phyloP scores from a whole-genome alignment of 1,140 invertebrate genomes.

The Drosophila biarmipes region DNA sequence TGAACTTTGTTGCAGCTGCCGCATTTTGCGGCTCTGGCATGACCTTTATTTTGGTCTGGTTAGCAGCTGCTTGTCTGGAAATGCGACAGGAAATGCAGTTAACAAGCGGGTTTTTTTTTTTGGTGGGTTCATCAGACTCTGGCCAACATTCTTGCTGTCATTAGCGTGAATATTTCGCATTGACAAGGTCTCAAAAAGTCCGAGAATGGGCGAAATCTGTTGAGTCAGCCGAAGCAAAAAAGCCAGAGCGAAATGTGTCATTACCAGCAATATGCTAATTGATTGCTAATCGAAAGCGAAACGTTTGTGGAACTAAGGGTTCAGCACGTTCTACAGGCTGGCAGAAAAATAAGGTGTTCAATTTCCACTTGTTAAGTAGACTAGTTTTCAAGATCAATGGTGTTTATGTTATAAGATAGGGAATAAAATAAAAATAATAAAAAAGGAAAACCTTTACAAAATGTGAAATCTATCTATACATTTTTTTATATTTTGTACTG shows the following conservation, averaged over 20 bases:
- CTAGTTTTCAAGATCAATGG: background rate
- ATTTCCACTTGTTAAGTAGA: constrained; percentile 16
- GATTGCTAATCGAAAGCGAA: constrained; percentile 51
- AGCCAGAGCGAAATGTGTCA: constrained; percentile 29
- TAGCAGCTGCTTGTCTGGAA: constrained; percentile 45
- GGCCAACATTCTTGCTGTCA: constrained; percentile 22
- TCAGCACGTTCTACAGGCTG: constrained; percentile 25
- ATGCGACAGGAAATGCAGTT: constrained; percentile 51
- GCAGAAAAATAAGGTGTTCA: constrained; percentile 5
- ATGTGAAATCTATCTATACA: too few relatives aligned
- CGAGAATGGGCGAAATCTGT: constrained; percentile 18
- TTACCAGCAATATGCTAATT: constrained; percentile 43
- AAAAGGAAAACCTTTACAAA: too few relatives aligned
- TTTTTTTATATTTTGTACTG: background rate
- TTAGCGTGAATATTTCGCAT: constrained; percentile 52
- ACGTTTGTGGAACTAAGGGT: constrained; percentile 13
- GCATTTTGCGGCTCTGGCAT: constrained; percentile 17
- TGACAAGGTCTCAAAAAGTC: constrained; percentile 42
- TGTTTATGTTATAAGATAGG: background rate
- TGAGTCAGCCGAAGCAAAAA: constrained; percentile 16
- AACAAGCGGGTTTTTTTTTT: constrained; percentile 18
- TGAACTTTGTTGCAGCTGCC: constrained; percentile 44
- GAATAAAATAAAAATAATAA: background rate
- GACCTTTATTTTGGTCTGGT: constrained; percentile 43
- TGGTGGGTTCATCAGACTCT: constrained; percentile 43